Conservation (phyloP, 2,888 invertebrate genomes). For the Parnassius apollo region DNA sequence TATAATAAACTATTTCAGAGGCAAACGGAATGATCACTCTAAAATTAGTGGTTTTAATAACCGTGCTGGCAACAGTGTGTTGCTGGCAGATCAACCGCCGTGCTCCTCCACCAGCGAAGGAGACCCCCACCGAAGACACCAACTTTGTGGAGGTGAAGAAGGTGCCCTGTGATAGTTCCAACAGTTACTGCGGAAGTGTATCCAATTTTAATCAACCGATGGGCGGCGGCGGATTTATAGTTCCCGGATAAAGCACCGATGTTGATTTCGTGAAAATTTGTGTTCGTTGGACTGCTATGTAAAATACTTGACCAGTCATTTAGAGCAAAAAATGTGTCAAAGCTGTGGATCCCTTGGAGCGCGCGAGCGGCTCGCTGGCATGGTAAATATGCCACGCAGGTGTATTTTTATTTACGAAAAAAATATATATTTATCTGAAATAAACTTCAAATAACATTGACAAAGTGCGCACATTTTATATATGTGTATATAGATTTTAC, state of each 20-base stretch:
- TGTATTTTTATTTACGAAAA: too few species aligned
- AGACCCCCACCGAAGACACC: background rate
- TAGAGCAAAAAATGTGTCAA: too few species aligned
- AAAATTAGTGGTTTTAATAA: background rate
- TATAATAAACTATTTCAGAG: too few species aligned
- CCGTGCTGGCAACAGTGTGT: background rate
- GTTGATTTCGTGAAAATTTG: background rate
- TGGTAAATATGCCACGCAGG: too few species aligned
- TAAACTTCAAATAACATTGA: too few species aligned
- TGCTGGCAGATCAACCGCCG: conserved; percentile 1
- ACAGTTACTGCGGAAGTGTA: conserved; percentile 15
- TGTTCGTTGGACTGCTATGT: too few species aligned
- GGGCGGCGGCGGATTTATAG: conserved; percentile 9
- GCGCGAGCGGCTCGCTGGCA: too few species aligned
- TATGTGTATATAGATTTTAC: too few species aligned
- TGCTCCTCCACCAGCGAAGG: background rate
- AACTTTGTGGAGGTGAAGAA: conserved; percentile 4
- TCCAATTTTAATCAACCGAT: background rate
- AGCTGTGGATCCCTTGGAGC: too few species aligned
- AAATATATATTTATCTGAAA: too few species aligned
- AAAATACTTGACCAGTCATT: too few species aligned
- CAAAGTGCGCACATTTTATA: too few species aligned
- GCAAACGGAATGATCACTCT: background rate
- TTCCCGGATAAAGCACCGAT: conserved; percentile 1
- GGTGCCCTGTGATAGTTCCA: conserved; percentile 4